A percentile compares a stretch with the other conserved stretches of the same genome.
phyloP scores from a whole-genome alignment of 2,113 vertebrate species.

The Myotis lucifugus region DNA sequence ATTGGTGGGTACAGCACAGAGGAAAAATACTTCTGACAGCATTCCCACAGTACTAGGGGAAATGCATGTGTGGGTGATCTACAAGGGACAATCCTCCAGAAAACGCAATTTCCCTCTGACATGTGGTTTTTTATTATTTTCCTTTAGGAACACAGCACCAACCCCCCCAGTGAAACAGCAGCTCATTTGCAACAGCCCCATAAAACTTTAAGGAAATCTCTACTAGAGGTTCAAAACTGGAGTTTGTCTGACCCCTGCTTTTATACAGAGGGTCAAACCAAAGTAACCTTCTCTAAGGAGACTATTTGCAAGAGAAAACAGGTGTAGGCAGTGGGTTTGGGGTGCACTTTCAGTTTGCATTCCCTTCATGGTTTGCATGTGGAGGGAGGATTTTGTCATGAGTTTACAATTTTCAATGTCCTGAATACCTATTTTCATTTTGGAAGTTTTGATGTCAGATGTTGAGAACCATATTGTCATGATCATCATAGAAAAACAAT shows the following conservation, averaged over 20 bases:
- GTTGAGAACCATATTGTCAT: neutral
- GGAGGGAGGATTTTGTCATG: neutral
- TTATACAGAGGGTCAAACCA: conserved; percentile 67
- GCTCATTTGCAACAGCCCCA: conserved; percentile 68
- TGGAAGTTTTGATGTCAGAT: neutral
- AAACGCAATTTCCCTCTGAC: conserved; percentile 80
- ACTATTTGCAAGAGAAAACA: neutral
- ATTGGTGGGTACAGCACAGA: conserved; percentile 74
- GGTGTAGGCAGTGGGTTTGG: neutral
- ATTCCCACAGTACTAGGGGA: conserved; percentile 73
- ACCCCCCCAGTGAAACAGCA: conserved; percentile 71
- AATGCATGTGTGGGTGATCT: conserved; percentile 75
- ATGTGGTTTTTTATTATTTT: conserved; percentile 76
- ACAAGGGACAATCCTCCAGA: conserved; percentile 77
- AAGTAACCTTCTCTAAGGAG: conserved; percentile 6
- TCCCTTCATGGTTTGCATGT: neutral
- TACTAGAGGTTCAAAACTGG: conserved; percentile 65
- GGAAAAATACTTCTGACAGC: conserved; percentile 78
- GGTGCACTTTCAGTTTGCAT: neutral
- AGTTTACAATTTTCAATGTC: neutral
- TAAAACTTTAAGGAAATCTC: conserved; percentile 61
- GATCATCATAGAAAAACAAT: neutral
- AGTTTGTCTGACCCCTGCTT: conserved; percentile 75
- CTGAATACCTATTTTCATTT: conserved; percentile 8
- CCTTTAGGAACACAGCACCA: conserved; percentile 74